Percentiles rank a stretch among this genome's conserved stretches.
phyloP scores from a whole-genome alignment of 2,797 vertebrate species.

The Pampus argenteus region DNA sequence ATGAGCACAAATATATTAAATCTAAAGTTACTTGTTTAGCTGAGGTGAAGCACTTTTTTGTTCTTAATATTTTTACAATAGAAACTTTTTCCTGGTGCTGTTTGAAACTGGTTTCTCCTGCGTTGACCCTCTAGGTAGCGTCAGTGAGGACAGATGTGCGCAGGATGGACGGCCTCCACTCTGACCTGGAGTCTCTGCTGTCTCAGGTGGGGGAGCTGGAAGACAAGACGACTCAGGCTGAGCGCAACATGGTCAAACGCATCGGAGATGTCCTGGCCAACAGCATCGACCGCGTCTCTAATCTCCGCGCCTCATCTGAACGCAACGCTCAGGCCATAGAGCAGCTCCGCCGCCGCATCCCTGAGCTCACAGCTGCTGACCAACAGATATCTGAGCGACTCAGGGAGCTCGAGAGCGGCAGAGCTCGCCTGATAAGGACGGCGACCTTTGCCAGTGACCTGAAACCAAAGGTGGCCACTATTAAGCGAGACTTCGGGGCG shows the following conservation, averaged over 20 bases:
- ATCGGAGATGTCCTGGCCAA: conserved; percentile 90
- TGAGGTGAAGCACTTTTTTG: background rate
- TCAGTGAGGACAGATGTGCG: conserved; percentile 92
- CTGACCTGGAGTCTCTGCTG: conserved; percentile 86
- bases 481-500: conserved; percentile 88
- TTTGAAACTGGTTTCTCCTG: background rate
- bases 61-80: too few species aligned
- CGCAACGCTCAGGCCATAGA: conserved; percentile 86
- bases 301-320: conserved; percentile 84
- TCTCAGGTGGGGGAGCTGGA: conserved; percentile 86
- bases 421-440: conserved; percentile 89
- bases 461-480: conserved; percentile 90
- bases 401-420: conserved; percentile 88
- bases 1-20: background rate
- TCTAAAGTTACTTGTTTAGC: background rate
- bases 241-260: conserved; percentile 86
- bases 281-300: conserved; percentile 90
- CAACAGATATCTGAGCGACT: conserved; percentile 82
- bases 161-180: conserved; percentile 91
- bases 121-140: conserved; percentile 75
- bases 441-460: conserved; percentile 92
- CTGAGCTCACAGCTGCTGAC: conserved; percentile 83
- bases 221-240: conserved; percentile 84
- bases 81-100: background rate
- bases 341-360: conserved; percentile 76